Base-by-base conservation (phyloP, 2,888 invertebrate species). In the Ichneumoninae sp. region DNA sequence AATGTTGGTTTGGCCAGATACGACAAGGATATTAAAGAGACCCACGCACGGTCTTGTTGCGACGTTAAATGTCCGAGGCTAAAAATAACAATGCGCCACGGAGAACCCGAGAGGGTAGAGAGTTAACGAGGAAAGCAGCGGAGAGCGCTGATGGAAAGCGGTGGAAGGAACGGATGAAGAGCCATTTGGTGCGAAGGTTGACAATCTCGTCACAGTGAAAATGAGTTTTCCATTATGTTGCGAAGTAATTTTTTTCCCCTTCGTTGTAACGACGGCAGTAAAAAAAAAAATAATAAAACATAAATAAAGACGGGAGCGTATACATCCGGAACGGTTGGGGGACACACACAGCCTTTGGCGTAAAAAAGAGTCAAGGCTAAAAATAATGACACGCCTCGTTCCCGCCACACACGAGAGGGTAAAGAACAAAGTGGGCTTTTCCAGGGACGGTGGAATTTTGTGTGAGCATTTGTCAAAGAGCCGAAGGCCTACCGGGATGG, bases 311-410 rank as follows among this genome's bases (percentile, higher is more conserved):
- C 52, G 52, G 52, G 19, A 54, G 52, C 52, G 52, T 54, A 22
- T 8, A 22, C 44, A 47, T 54, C 52, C 33, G 63, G 30, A 63
- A 33, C 16, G 63, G 44, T 47, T 6, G 16, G 16, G 13, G 63
- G 63, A 57, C 19, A 52, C 30, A 33, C 7, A 19, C 19, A 7
- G 33, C 63, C 63, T 63, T 33, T 63, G 63, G 63, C 63, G 63
- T 63, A 33, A 6, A 63, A 22, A 52, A 57, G 70, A 60, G 57
- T 80, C 83, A 83, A 83, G 83, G 83, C 79, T 71, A 83, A 79
- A 70, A 79, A 79, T 83, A 75, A 80, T 80, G n/a, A 33, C 63
- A 33, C 5, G 63, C 63, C 63, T 33, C 63, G 30, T 33, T 63
- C 63, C 13, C 33, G 63, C 6, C 33, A 30, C 69, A 16, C 26